Evolutionary conservation across 2,888 invertebrate species (phyloP).

Genomic region (Ornithoptera priamus): DNA sequence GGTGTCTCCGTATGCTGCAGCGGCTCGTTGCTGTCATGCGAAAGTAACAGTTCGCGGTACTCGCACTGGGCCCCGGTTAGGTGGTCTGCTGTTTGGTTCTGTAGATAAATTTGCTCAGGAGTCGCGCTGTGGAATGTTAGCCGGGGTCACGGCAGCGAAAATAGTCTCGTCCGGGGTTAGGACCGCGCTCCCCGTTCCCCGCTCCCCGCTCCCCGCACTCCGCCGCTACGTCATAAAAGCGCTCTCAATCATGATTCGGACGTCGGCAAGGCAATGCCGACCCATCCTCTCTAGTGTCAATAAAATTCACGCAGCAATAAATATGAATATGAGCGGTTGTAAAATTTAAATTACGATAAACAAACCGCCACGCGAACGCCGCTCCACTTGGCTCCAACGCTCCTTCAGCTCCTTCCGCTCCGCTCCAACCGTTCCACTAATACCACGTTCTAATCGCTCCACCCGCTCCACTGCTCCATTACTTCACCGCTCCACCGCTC

Average conservation of each 20-base stretch:
- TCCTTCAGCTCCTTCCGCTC: too few relatives aligned
- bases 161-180: slow-evolving; percentile 49
- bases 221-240: slow-evolving; percentile 54
- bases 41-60: slow-evolving; percentile 48
- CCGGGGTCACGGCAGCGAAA: slow-evolving; percentile 63
- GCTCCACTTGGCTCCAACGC: too few relatives aligned
- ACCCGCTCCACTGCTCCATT: too few relatives aligned
- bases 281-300: slow-evolving; percentile 54
- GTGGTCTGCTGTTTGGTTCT: slow-evolving; percentile 39
- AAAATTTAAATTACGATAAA: slow-evolving; percentile 70
- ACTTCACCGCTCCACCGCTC: too few relatives aligned
- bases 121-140: slow-evolving; percentile 69
- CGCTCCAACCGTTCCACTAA: too few relatives aligned
- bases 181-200: slow-evolving; percentile 41
- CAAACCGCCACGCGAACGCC: slow-evolving; percentile 49
- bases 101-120: slow-evolving; percentile 47
- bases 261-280: slow-evolving; percentile 52
- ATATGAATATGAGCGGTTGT: slow-evolving; percentile 69
- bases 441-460: too few relatives aligned
- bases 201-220: slow-evolving; percentile 44
- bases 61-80: slow-evolving; percentile 46
- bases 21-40: slow-evolving; percentile 67
- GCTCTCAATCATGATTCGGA: slow-evolving; percentile 58
- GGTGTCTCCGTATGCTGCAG: slow-evolving; percentile 67
- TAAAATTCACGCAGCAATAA: slow-evolving; percentile 63